These are phyloP conservation scores for Danio choprae DNA, from an alignment of 2,797 vertebrate genomes.

Conservation along the genomic window DNA sequence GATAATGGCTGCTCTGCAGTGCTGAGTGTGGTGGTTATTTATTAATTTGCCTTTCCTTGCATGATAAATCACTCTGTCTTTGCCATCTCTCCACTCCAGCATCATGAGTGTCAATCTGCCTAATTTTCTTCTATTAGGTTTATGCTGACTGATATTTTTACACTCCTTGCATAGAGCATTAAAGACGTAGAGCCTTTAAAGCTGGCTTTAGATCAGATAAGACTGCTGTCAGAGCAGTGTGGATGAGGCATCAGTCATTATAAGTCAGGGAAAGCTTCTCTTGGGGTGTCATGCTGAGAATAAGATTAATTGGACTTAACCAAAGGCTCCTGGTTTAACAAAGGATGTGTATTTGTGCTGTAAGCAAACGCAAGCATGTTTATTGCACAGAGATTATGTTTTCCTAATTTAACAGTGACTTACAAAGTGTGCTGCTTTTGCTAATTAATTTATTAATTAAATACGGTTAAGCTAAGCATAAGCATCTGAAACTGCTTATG, in stretches of 20 bases:
- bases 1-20: slow-evolving; percentile 9
- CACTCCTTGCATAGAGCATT: neutral
- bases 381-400: slow-evolving; percentile 3
- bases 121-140: neutral
- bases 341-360: neutral
- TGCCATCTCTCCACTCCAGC: neutral
- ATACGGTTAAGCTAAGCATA: no score
- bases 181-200: neutral
- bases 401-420: neutral
- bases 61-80: slow-evolving; percentile 30
- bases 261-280: neutral
- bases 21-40: slow-evolving; percentile 24
- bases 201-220: neutral
- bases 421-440: neutral
- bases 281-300: slow-evolving; percentile 17
- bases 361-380: slow-evolving; percentile 13
- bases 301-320: neutral
- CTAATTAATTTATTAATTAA: neutral
- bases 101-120: neutral
- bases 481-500: no score
- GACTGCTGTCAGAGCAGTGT: neutral
- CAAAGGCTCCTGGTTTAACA: neutral
- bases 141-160: neutral
- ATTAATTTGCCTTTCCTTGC: slow-evolving; percentile 28
- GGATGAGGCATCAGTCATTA: slow-evolving; percentile 11